phyloP scores from a whole-genome alignment of 92 coral and sea anemone genomes.

The Diadumene lineata region DNA sequence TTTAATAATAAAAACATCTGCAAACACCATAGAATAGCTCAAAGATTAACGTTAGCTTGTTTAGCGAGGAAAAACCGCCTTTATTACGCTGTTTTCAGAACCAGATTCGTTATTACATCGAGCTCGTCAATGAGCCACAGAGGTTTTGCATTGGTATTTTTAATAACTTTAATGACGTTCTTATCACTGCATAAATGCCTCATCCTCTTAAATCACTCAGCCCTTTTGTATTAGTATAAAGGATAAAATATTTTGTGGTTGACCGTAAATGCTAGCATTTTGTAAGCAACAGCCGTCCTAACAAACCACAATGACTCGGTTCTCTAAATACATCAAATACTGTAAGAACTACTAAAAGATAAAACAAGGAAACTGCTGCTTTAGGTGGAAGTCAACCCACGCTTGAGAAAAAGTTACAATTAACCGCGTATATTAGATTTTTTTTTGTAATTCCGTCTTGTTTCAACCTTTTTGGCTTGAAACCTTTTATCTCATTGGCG shows the following conservation, averaged over 20 bases:
- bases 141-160: constrained; percentile 6
- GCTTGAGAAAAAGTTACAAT: no score
- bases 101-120: constrained; percentile 1
- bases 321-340: not conserved
- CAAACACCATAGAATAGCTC: not conserved
- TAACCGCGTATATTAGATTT: no score
- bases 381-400: no score
- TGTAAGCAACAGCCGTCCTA: not conserved
- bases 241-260: not conserved
- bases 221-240: not conserved
- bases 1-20: not conserved
- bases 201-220: constrained; percentile 3
- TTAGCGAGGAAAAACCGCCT: not conserved
- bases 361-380: not conserved
- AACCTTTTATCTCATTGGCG: no score
- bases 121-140: not conserved
- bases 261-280: not conserved
- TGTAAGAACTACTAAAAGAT: not conserved
- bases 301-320: not conserved
- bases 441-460: no score
- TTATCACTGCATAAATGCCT: not conserved
- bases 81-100: not conserved
- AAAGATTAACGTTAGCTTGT: not conserved
- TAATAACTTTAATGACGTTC: constrained; percentile 2
- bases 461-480: no score